Percentiles rank a stretch among this genome's conserved stretches.
Conservation (phyloP, 2,888 invertebrate species). For the Drosophila rubida region DNA sequence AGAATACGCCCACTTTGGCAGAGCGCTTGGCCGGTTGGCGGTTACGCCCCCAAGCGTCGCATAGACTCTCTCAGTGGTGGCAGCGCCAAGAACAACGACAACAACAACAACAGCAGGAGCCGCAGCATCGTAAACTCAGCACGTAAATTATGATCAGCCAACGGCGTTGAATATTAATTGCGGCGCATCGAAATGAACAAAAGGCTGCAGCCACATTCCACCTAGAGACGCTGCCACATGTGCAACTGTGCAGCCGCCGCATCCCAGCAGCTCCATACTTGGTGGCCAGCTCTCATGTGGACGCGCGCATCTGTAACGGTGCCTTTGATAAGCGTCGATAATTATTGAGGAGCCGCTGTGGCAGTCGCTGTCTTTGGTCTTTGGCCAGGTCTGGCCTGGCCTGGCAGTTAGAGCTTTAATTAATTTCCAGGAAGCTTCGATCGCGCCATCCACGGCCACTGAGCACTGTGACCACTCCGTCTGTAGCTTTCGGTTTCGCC, state of each 20-base stretch:
- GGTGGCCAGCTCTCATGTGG: slow-evolving; percentile 56
- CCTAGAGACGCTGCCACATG: slow-evolving; percentile 54
- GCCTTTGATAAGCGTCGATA: slow-evolving; percentile 82
- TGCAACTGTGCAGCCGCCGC: background rate
- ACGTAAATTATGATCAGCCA: slow-evolving; percentile 85
- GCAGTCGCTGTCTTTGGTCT: slow-evolving; percentile 19
- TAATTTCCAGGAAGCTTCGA: slow-evolving; percentile 79
- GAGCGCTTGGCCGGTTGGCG: slow-evolving; percentile 54
- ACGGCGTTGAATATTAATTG: slow-evolving; percentile 85
- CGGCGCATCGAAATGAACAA: slow-evolving; percentile 79
- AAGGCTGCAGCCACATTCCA: slow-evolving; percentile 68
- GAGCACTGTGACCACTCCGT: background rate
- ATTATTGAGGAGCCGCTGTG: slow-evolving; percentile 73
- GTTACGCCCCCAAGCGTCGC: slow-evolving; percentile 57
- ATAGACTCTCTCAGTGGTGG: slow-evolving; percentile 17
- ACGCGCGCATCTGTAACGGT: slow-evolving; percentile 80
- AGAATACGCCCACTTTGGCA: slow-evolving; percentile 66
- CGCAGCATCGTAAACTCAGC: slow-evolving; percentile 83
- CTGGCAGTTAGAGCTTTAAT: slow-evolving; percentile 69
- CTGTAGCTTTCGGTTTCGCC: slow-evolving; percentile 68
- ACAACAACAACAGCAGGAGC: slow-evolving; percentile 46
- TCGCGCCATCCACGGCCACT: slow-evolving; percentile 31
- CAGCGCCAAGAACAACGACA: background rate
- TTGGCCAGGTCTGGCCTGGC: background rate
- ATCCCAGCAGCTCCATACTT: slow-evolving; percentile 42